These are phyloP conservation scores for Pachyramphus minor DNA, from an alignment of 2,113 vertebrate species.

Conservation along the genomic window DNA sequence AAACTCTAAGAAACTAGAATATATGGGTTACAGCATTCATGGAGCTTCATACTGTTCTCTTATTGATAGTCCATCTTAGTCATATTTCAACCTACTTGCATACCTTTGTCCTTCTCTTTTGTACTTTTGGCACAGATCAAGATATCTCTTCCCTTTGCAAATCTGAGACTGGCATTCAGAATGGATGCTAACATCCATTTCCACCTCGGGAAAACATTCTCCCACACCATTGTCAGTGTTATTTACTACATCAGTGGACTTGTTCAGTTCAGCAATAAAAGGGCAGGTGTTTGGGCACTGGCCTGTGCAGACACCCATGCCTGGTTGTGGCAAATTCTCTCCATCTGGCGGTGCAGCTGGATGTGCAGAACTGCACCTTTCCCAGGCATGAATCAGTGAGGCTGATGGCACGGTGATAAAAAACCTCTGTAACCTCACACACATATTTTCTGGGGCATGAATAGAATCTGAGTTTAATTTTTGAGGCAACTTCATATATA, in stretches of 20 bases:
- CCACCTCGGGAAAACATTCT: not conserved
- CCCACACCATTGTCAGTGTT: not conserved
- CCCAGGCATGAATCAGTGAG: not conserved
- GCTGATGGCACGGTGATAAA: not conserved
- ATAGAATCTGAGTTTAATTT: not conserved
- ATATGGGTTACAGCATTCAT: not conserved
- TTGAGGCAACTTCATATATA: not conserved
- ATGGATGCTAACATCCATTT: not conserved
- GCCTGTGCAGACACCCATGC: not conserved
- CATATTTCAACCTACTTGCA: not conserved
- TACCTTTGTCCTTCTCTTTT: not conserved
- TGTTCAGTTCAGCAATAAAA: not conserved
- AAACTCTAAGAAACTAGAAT: not conserved
- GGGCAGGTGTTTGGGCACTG: not conserved
- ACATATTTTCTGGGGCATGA: rapidly evolving
- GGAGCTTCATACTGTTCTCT: not conserved
- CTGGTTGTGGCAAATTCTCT: not conserved
- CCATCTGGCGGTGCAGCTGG: not conserved
- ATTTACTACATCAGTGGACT: not conserved
- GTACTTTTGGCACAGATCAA: not conserved
- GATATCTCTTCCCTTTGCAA: not conserved
- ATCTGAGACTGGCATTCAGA: not conserved
- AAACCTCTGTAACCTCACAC: not conserved
- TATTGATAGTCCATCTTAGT: not conserved
- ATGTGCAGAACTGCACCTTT: not conserved